phyloP scores from a whole-genome alignment of 2,888 invertebrate genomes.

The Chaitophorus viminalis region DNA sequence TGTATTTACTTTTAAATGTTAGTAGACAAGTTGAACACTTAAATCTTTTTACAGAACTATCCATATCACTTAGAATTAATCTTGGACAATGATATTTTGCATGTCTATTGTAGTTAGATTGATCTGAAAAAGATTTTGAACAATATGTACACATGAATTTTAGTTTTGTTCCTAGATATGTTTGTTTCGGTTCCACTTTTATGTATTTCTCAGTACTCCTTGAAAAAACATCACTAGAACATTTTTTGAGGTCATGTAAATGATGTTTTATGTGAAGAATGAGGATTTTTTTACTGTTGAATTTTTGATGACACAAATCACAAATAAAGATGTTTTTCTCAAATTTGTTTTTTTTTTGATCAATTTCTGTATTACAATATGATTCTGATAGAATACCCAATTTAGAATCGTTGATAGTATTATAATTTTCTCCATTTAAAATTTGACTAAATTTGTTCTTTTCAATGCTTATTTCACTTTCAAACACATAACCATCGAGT shows the following conservation, averaged over 20 bases:
- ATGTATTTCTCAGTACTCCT: neutral
- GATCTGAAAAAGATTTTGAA: neutral
- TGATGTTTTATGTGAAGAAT: neutral
- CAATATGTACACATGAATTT: neutral
- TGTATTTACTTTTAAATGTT: neutral
- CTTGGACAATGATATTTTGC: neutral
- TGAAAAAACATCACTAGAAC: neutral
- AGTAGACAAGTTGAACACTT: neutral
- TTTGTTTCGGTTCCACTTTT: neutral
- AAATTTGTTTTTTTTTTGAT: neutral
- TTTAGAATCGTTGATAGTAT: neutral
- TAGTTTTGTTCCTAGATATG: neutral
- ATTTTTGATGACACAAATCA: neutral
- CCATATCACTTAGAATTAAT: too few species aligned
- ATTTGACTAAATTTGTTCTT: neutral
- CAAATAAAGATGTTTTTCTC: neutral
- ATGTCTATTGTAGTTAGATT: constrained; percentile 16
- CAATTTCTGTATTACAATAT: neutral
- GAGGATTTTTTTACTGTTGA: neutral
- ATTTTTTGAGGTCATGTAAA: neutral
- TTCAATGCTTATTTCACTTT: constrained; percentile 15
- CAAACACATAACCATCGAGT: neutral
- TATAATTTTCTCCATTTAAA: neutral
- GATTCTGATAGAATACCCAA: neutral
- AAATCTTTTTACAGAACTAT: neutral